These are phyloP conservation scores for Caerostris extrusa DNA, from an alignment of 1,140 invertebrate genomes.

Conservation along the genomic window DNA sequence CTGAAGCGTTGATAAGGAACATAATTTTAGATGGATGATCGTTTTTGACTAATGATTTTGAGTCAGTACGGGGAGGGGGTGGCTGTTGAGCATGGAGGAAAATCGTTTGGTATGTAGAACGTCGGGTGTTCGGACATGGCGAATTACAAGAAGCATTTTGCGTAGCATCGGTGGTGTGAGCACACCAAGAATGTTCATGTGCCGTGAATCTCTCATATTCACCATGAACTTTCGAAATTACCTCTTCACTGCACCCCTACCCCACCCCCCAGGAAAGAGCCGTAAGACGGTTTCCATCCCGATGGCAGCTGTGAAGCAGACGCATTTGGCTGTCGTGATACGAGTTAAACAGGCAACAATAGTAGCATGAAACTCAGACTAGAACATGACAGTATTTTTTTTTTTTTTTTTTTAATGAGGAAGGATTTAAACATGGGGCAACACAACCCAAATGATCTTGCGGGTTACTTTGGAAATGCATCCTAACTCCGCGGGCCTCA, in stretches of 20 bases:
- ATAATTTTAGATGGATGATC: conserved; percentile 46
- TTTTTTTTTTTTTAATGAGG: too few relatives aligned
- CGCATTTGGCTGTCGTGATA: not conserved
- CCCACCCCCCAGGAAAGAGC: not conserved
- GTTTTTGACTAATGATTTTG: conserved; percentile 47
- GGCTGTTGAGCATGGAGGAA: conserved; percentile 1
- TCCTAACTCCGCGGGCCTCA: too few relatives aligned
- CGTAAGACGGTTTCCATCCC: not conserved
- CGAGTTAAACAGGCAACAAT: too few relatives aligned
- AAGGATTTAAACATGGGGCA: too few relatives aligned
- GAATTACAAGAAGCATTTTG: conserved; percentile 68
- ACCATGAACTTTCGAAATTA: conserved; percentile 5
- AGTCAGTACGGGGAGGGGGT: not conserved
- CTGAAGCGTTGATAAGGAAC: conserved; percentile 54
- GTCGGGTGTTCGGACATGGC: conserved; percentile 27
- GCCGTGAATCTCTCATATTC: conserved; percentile 18
- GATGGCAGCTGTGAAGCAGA: not conserved
- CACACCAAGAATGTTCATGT: conserved; percentile 41
- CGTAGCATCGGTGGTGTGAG: conserved; percentile 68
- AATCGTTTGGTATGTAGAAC: not conserved
- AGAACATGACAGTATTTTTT: too few relatives aligned
- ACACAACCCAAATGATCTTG: too few relatives aligned
- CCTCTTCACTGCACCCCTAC: not conserved
- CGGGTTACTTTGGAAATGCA: too few relatives aligned
- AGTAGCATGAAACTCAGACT: too few relatives aligned